phyloP scores from a whole-genome alignment of 2,888 invertebrate species.

The Lepidochrysops patricia region DNA sequence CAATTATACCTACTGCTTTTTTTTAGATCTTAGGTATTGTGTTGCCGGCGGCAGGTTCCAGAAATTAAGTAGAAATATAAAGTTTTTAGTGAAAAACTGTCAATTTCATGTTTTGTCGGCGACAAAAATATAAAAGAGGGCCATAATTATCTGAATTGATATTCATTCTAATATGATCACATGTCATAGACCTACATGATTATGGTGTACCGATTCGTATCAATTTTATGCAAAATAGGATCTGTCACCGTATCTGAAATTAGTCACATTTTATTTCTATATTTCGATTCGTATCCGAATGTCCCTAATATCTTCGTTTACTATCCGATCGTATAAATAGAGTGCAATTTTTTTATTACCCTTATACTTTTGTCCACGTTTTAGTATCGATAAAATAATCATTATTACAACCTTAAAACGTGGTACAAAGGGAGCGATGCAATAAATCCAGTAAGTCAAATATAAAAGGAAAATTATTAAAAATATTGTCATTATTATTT shows the following conservation, averaged over 20 bases:
- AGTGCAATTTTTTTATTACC: background rate
- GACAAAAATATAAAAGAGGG: too few relatives aligned
- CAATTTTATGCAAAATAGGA: background rate
- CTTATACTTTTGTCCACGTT: background rate
- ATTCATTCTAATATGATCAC: too few relatives aligned
- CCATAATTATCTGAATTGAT: too few relatives aligned
- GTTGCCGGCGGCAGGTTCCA: too few relatives aligned
- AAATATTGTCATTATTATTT: background rate
- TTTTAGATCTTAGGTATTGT: too few relatives aligned
- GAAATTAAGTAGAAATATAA: too few relatives aligned
- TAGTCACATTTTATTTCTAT: background rate
- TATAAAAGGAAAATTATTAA: background rate
- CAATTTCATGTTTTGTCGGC: too few relatives aligned
- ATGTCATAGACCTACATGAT: too few relatives aligned
- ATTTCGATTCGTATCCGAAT: background rate
- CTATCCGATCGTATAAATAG: background rate
- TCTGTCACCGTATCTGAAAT: background rate
- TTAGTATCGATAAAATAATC: background rate
- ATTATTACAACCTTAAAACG: background rate
- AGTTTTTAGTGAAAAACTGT: too few relatives aligned
- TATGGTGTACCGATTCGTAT: too few relatives aligned
- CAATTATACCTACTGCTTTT: too few relatives aligned
- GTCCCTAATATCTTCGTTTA: background rate
- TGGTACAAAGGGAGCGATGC: slow-evolving; percentile 32
- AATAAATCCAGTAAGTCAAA: background rate